A percentile compares a stretch with the other conserved stretches of the same genome.
These are phyloP conservation scores for Acrobasis consociella DNA, from an alignment of 2,888 invertebrate species.

Conservation along the genomic window DNA sequence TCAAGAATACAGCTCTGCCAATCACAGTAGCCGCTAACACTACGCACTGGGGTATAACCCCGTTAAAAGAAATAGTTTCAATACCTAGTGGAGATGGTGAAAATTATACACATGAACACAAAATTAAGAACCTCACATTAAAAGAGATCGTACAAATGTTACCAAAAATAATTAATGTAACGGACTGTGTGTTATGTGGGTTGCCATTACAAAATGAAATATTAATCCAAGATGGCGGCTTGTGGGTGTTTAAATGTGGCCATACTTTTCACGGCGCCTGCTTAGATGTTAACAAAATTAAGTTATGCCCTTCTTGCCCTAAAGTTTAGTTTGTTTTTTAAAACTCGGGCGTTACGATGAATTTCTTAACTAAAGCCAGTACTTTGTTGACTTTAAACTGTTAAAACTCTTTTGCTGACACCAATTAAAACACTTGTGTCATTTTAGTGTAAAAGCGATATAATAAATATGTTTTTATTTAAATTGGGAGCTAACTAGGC, in stretches of 20 bases:
- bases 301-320: conserved; percentile 69
- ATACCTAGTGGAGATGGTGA: conserved; percentile 33
- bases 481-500: too few species aligned
- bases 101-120: conserved; percentile 26
- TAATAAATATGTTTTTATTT: too few species aligned
- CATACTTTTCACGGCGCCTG: conserved; percentile 85
- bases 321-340: conserved; percentile 39
- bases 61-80: conserved; percentile 35
- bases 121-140: conserved; percentile 42
- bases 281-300: conserved; percentile 80
- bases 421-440: too few species aligned
- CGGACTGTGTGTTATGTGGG: conserved; percentile 81
- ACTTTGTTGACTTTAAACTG: too few species aligned
- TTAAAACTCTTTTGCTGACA: too few species aligned
- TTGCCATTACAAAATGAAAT: conserved; percentile 83
- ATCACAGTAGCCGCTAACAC: conserved; percentile 68
- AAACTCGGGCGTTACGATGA: background rate
- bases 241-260: conserved; percentile 84
- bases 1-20: conserved; percentile 72
- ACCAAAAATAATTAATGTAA: conserved; percentile 45
- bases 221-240: conserved; percentile 83
- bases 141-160: conserved; percentile 54
- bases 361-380: too few species aligned
- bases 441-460: too few species aligned
- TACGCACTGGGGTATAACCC: conserved; percentile 77